Conservation (phyloP, 2,797 vertebrate species). For the Megalops cyprinoides region DNA sequence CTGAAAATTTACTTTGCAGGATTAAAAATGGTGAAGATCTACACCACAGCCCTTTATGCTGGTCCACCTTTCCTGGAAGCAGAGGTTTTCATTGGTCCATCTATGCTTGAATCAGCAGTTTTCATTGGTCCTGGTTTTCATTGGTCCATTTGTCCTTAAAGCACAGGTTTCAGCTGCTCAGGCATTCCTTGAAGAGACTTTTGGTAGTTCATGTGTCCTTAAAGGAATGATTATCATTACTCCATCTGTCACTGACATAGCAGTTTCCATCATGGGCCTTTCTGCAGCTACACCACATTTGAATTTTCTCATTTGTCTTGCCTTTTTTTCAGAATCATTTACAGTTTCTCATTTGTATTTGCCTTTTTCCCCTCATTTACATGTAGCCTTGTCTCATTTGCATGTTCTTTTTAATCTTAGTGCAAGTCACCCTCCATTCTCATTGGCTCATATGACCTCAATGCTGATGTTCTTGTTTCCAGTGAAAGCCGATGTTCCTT, state of each 20-base stretch:
- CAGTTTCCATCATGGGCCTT: too few relatives aligned
- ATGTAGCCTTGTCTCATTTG: too few relatives aligned
- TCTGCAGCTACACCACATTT: not conserved
- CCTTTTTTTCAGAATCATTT: too few relatives aligned
- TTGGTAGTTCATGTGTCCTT: not conserved
- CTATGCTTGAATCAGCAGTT: not conserved
- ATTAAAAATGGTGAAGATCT: too few relatives aligned
- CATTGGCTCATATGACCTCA: not conserved
- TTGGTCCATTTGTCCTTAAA: not conserved
- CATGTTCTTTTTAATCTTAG: too few relatives aligned
- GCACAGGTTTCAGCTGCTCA: too few relatives aligned
- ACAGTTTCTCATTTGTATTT: slow-evolving; percentile 2
- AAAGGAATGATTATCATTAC: not conserved
- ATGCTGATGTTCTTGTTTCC: not conserved
- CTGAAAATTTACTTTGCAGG: too few relatives aligned
- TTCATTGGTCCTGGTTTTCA: not conserved
- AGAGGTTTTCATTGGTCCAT: not conserved
- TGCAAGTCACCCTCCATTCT: too few relatives aligned
- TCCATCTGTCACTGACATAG: not conserved
- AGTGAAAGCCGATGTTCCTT: not conserved
- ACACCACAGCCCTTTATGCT: not conserved
- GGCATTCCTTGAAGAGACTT: too few relatives aligned
- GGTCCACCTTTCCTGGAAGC: not conserved
- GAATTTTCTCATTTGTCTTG: not conserved
- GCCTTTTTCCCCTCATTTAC: too few relatives aligned